Base-by-base conservation (phyloP, 2,797 vertebrate species). In the Hapalemur alaotrensis region DNA sequence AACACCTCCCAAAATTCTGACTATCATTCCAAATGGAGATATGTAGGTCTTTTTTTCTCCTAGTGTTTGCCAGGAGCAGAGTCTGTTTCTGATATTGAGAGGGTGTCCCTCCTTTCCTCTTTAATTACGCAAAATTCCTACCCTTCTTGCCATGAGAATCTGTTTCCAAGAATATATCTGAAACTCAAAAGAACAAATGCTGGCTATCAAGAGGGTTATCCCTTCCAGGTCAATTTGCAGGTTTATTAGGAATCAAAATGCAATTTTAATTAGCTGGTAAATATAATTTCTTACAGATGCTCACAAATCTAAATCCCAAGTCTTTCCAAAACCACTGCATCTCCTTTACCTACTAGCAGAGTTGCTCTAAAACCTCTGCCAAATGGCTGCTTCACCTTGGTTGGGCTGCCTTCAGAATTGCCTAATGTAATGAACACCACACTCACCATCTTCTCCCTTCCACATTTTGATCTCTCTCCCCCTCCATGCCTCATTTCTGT, bases 41-140 rank as follows among this genome's bases (percentile, higher is more conserved):
- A 17, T 28, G 52, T 48, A 59, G 2, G 4, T 54, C 50, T 72
- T 90, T 94, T 89, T 79, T 78, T 28, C 54, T 84, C 38, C 43
- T 80, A 1, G 13, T 73, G 52, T 90, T 92, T 78, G 48, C 61
- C 82, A 87, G 86, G 30, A 90, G 17, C 28, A 38, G 3, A 78
- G 57, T 87, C 48, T 75, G 13, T 52, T 93, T 93, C 76, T 95
- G 69, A 32, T 91, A 76, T 82, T 95, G 59, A 76, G 25, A 89
- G 54, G 17, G 35, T 91, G 6, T 89, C 28, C 38, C 54, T 78
- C 32, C 17, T 94, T 95, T 89, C 81, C 50, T 78, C 23, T 41
- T 73, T 89, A 95, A 86, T 97, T 92, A 91, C 46, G 86, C 86
- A 59, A 25, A 95, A 89, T 95, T 87, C 69, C 61, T 87, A 67